Evolutionary conservation across 2,113 vertebrate genomes (phyloP).

Genomic region (Eurystomus gularis): DNA sequence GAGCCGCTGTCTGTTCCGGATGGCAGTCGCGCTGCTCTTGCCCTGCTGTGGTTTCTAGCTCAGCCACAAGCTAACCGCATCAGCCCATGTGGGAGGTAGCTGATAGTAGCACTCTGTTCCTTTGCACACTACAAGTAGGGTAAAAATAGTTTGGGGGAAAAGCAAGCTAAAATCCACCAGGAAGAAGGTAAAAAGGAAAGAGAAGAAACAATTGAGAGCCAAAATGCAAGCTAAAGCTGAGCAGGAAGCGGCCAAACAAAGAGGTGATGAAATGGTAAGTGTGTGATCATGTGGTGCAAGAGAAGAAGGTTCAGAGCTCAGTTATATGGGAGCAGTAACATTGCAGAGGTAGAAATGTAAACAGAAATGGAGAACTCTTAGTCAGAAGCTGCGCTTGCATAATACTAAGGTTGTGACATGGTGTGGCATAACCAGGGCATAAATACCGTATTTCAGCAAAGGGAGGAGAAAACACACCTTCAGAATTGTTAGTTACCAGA

Average conservation of each 20-base stretch:
- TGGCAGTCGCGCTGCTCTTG: not conserved
- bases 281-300: not conserved
- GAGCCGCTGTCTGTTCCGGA: rapidly evolving
- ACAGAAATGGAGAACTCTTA: not conserved
- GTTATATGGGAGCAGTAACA: not conserved
- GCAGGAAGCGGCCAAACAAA: not conserved
- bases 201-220: not conserved
- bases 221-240: not conserved
- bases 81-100: not conserved
- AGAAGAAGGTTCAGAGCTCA: not conserved
- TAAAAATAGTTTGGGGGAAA: not conserved
- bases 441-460: not conserved
- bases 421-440: not conserved
- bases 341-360: not conserved
- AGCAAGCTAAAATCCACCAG: not conserved
- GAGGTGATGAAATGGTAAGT: not conserved
- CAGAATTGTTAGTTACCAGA: not conserved
- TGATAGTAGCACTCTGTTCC: not conserved
- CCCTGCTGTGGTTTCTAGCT: not conserved
- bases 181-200: not conserved
- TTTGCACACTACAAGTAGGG: not conserved
- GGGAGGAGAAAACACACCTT: not conserved
- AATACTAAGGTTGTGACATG: not conserved
- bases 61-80: not conserved
- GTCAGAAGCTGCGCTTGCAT: not conserved